Evolutionary conservation across 1,140 invertebrate species (phyloP), one percentile per base, ranked within the genome.

Genomic region (Hylaeus volcanicus): DNA sequence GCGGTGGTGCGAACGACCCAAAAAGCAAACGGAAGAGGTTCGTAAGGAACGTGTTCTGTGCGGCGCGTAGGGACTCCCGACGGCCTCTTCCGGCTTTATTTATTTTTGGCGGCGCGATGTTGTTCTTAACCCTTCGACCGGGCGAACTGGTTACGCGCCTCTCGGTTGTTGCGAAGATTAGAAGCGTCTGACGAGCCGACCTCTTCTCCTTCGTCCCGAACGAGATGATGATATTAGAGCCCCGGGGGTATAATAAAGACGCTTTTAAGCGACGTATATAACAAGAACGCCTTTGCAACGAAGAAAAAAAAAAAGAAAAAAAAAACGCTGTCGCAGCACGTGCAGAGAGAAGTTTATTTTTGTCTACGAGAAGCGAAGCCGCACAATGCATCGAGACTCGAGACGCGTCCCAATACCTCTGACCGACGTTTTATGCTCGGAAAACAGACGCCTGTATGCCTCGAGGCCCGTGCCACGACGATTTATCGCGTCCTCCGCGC

Each of bases 261-360:
- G 65, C 76, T 74, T 26, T 74, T 45, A 70, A 76, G 37, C 41
- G 39, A 58, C 58, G 26, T 56, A 51, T 53, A 56, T 64, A 70
- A 74, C 56, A 51, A 63, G 72, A 48, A 5, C 15, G 51, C 68
- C 63, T 70, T 80, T 70, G 66, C 61, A 63, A 41, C 73, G 58
- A 53, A 39, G 37, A 61, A 26, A 66, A 80, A 69, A 82, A 70
- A 84, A 69, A 53, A 39, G n/a, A 61, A 15, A 66, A 80, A 69
- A 82, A 70, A 84, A 64, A 69, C n/a, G 63, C 26, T 53, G 45
- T 71, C 66, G 15, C 48, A 66, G 66, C 68, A 79, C 78, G 84
- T 77, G 82, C 63, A 51, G 63, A 2, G 61, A 61, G 66, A 74
- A 48, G 83, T 85, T 85, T 85, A 85, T 85, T 85, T 85, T 85